Evolutionary conservation across 2,113 vertebrate genomes (phyloP).

Genomic region (western clawed frog (Xenopus tropicalis)): DNA sequence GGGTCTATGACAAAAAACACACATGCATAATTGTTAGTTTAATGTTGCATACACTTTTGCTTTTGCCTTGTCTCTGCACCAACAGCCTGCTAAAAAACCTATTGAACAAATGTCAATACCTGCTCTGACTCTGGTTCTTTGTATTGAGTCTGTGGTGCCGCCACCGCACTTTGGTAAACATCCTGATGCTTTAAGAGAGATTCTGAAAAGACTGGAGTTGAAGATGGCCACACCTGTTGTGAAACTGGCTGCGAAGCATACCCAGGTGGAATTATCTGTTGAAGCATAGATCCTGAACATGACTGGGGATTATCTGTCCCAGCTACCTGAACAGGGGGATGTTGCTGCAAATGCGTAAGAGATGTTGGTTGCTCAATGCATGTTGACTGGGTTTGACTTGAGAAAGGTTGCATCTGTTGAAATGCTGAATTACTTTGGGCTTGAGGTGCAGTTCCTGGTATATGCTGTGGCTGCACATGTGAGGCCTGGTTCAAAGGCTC

Average conservation of each 20-base stretch:
- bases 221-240: constrained; percentile 51
- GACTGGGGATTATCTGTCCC: constrained; percentile 38
- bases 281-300: constrained; percentile 46
- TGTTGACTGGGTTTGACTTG: constrained; percentile 19
- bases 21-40: too few species aligned
- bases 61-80: too few species aligned
- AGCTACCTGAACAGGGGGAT: constrained; percentile 33
- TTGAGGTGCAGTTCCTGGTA: constrained; percentile 40
- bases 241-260: constrained; percentile 34
- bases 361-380: constrained; percentile 22
- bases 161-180: constrained; percentile 25
- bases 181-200: constrained; percentile 46
- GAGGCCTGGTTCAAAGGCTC: constrained; percentile 20
- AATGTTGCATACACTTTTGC: too few species aligned
- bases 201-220: constrained; percentile 49
- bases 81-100: too few species aligned
- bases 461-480: constrained; percentile 47
- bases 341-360: constrained; percentile 14
- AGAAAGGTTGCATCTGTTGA: constrained; percentile 19
- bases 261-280: constrained; percentile 46
- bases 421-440: constrained; percentile 42
- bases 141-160: neutral
- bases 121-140: constrained; percentile 6
- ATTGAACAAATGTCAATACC: constrained; percentile 4
- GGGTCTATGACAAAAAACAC: too few species aligned